A percentile compares a stretch with the other conserved stretches of the same genome.
Evolutionary conservation across 2,797 vertebrate species (phyloP).

Genomic region (Cuniculus paca): DNA sequence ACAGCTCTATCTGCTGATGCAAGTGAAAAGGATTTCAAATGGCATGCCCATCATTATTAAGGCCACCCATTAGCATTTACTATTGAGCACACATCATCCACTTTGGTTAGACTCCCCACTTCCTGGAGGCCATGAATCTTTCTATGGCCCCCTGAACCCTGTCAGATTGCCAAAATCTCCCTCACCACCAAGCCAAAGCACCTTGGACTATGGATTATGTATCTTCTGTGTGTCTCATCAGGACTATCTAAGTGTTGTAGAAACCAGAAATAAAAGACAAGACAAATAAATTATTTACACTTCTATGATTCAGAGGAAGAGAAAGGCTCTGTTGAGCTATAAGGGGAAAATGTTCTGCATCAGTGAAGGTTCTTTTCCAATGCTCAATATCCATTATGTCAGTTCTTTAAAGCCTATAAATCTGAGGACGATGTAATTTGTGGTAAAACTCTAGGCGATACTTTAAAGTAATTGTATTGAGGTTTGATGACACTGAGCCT

Average conservation of each 20-base stretch:
- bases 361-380: conserved; percentile 63
- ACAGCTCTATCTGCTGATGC: not conserved
- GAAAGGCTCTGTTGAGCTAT: not conserved
- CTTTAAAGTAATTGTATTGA: conserved; percentile 73
- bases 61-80: not conserved
- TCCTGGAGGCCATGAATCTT: not conserved
- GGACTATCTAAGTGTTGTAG: not conserved
- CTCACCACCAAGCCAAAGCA: not conserved
- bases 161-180: not conserved
- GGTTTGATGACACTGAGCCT: conserved; percentile 54
- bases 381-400: conserved; percentile 58
- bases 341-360: not conserved
- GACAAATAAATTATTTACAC: conserved; percentile 37
- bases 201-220: not conserved
- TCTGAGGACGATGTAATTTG: conserved; percentile 62
- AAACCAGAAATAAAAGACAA: conserved; percentile 56
- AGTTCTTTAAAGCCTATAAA: conserved; percentile 65
- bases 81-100: not conserved
- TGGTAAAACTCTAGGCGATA: conserved; percentile 61
- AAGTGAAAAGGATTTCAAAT: not conserved
- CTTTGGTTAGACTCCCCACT: not conserved
- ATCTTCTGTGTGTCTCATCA: rapidly evolving
- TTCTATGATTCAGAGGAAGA: conserved; percentile 35
- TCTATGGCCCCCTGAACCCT: not conserved
- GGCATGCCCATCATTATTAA: not conserved